phyloP scores from a whole-genome alignment of 2,797 vertebrate species.

The Pseudocheirus occidentalis region DNA sequence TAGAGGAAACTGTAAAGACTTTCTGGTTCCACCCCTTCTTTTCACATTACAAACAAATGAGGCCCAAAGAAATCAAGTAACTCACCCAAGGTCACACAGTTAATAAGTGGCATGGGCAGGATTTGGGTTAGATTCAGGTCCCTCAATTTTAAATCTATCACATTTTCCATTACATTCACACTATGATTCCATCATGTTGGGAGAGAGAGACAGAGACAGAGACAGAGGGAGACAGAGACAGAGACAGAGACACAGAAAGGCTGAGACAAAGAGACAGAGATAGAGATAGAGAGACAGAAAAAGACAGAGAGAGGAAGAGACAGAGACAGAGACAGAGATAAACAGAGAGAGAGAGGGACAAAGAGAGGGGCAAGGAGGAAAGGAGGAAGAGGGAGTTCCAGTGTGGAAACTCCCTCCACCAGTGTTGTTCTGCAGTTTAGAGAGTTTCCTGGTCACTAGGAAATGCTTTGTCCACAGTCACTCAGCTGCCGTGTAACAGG shows the following conservation, averaged over 20 bases:
- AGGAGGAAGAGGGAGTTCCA: no score
- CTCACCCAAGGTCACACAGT: neutral
- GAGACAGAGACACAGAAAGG: accelerated
- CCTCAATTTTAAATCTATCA: neutral
- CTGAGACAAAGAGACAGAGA: no score
- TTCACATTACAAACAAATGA: neutral
- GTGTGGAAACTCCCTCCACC: neutral
- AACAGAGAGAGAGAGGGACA: no score
- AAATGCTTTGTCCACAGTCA: neutral
- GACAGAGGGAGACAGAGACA: no score
- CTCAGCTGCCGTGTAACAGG: neutral
- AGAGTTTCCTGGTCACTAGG: neutral
- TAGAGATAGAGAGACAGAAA: accelerated
- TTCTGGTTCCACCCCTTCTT: neutral
- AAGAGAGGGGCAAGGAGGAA: no score
- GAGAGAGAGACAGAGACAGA: accelerated
- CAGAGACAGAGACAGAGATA: no score
- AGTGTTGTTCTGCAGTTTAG: neutral
- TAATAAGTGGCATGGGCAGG: neutral
- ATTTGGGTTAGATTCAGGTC: neutral
- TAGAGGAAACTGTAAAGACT: neutral
- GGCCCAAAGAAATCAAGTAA: neutral
- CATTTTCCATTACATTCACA: neutral
- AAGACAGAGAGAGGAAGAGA: neutral
- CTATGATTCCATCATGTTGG: neutral